Conservation (phyloP, 1,140 invertebrate species). For the Pteromalus puparum region DNA sequence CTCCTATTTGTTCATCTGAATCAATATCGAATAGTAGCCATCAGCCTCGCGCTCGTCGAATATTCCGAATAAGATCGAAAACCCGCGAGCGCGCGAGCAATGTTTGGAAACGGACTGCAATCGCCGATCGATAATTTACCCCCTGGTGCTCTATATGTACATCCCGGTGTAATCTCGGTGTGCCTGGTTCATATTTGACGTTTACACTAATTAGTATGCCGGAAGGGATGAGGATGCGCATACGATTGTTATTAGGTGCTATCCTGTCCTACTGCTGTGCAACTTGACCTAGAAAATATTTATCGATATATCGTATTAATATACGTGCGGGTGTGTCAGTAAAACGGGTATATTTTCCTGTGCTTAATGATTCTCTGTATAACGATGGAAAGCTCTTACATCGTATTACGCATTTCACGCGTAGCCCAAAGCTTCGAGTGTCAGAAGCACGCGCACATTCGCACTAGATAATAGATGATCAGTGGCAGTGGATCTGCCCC, state of each 20-base stretch:
- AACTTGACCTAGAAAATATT: too few species aligned
- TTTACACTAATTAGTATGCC: neutral
- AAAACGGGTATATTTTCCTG: too few species aligned
- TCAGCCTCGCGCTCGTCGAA: neutral
- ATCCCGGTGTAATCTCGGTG: neutral
- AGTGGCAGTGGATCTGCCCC: neutral
- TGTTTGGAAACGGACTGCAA: neutral
- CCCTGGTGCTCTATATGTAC: neutral
- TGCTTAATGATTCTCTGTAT: too few species aligned
- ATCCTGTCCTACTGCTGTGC: too few species aligned
- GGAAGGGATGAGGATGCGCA: neutral
- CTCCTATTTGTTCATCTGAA: slow-evolving; percentile 28
- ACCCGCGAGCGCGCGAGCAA: neutral
- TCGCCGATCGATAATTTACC: neutral
- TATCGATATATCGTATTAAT: too few species aligned
- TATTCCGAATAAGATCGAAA: slow-evolving; percentile 11
- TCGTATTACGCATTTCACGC: too few species aligned
- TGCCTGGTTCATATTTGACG: neutral
- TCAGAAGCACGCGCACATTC: neutral
- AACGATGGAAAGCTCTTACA: too few species aligned
- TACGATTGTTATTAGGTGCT: neutral
- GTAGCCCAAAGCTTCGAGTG: neutral
- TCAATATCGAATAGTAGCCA: slow-evolving; percentile 7
- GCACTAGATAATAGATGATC: neutral
- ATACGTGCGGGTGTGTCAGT: too few species aligned